Evolutionary conservation across 1,140 invertebrate species (phyloP), one percentile per base, ranked within the genome.

Genomic region (Propsilocerus akamusi): DNA sequence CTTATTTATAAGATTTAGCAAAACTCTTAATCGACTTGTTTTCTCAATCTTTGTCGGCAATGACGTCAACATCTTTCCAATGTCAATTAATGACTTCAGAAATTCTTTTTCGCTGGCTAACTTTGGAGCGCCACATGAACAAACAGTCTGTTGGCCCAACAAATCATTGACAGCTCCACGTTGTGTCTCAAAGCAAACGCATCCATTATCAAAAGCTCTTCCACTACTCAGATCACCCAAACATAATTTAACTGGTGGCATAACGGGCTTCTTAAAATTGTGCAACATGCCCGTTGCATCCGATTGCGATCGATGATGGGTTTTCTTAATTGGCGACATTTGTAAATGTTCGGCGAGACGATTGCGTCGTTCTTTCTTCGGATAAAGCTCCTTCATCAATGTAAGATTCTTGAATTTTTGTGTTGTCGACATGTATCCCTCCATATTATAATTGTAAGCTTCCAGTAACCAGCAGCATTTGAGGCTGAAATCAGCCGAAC

Each of bases 391-490:
- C 47, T 64, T 64, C 59, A 65, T 63, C 6, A 67, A 65, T 57
- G 62, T 70, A 59, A 65, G 64, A 65, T 59, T 68, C 59, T 47
- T 65, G 57, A 47, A 52, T 57, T 61, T 68, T 66, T 60, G 60
- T 57, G 34, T 41, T 14, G 59, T 59, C n/a, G 51, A 55, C 26
- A 56, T 55, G 14, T 62, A 26, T 17, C 59, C 55, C 47, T 64
- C 63, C 28, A 62, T 50, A 26, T 63, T 55, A 56, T 64, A 65
- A 51, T 65, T 64, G 26, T 94, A 98, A 5, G 95, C 92, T 54
- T 94, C 88, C 54, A 99, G 71, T 12, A 98, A 69, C 94, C 94
- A 98, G 54, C 89, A 85, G 66, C 93, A 86, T 65, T 92, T 86
- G 48, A 98, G 73, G 23, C 92, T 91, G 68, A 98, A 98, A 70